Evolutionary conservation across 2,888 invertebrate species (phyloP).

Genomic region (Cartodere bifasciata): DNA sequence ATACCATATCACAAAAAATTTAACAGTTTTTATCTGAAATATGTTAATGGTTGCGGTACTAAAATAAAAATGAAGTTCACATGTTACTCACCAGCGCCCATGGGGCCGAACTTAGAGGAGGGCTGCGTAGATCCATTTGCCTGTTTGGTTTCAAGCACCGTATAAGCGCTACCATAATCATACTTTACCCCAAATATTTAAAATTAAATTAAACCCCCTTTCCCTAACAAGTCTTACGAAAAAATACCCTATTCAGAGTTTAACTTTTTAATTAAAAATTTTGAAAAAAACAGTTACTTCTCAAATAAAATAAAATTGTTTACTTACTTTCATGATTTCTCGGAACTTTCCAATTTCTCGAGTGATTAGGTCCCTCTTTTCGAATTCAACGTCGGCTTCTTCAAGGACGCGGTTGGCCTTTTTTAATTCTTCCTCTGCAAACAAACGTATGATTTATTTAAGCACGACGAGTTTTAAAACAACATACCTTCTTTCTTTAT

Average conservation of each 20-base stretch:
- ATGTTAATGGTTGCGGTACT: too few species aligned
- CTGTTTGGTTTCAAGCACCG: slow-evolving; percentile 38
- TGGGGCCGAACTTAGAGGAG: slow-evolving; percentile 35
- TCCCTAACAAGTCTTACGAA: slow-evolving; percentile 10
- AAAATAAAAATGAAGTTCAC: too few species aligned
- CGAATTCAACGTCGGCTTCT: slow-evolving; percentile 88
- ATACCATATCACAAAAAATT: too few species aligned
- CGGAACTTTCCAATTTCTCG: slow-evolving; percentile 96
- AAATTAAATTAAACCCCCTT: slow-evolving; percentile 15
- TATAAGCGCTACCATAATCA: slow-evolving; percentile 35
- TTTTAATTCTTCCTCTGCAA: slow-evolving; percentile 51
- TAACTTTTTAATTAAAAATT: slow-evolving; percentile 8
- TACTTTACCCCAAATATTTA: slow-evolving; percentile 21
- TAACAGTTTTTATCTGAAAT: too few species aligned
- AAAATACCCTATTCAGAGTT: slow-evolving; percentile 9
- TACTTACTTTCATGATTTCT: slow-evolving; percentile 87
- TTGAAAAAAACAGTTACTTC: slow-evolving; percentile 9
- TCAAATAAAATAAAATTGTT: slow-evolving; percentile 6
- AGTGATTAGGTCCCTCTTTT: slow-evolving; percentile 90
- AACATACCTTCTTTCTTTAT: slow-evolving; percentile 45
- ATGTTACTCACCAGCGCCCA: slow-evolving; percentile 37
- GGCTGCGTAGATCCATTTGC: slow-evolving; percentile 36
- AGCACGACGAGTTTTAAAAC: neutral
- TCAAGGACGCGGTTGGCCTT: slow-evolving; percentile 57
- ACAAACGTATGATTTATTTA: slow-evolving; percentile 10